Evolutionary conservation across 2,888 invertebrate species (phyloP).

Genomic region (Altica lythri): DNA sequence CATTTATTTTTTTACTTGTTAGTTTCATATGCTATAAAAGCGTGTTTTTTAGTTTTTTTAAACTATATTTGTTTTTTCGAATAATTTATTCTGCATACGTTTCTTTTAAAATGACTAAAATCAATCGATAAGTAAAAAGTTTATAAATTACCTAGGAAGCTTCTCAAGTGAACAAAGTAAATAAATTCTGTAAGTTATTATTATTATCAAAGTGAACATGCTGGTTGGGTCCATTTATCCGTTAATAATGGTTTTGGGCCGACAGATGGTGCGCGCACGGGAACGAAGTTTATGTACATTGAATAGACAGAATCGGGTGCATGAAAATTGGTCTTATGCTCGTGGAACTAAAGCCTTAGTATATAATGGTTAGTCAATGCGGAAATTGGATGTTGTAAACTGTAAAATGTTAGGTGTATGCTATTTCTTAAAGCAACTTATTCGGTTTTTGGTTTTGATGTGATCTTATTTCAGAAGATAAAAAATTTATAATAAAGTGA

Average conservation of each 20-base stretch:
- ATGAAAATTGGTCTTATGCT: constrained; percentile 26
- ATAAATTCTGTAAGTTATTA: constrained; percentile 36
- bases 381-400: not conserved
- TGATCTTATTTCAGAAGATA: too few species aligned
- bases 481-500: too few species aligned
- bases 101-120: not conserved
- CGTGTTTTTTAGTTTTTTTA: too few species aligned
- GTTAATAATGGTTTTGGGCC: constrained; percentile 30
- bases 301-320: constrained; percentile 25
- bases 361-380: constrained; percentile 12
- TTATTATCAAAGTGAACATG: constrained; percentile 34
- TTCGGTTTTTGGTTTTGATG: too few species aligned
- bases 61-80: too few species aligned
- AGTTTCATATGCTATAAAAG: too few species aligned
- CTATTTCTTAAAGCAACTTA: too few species aligned
- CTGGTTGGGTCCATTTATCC: constrained; percentile 33
- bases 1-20: too few species aligned
- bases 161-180: constrained; percentile 31
- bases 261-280: constrained; percentile 29
- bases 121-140: constrained; percentile 30
- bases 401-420: too few species aligned
- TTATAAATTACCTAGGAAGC: constrained; percentile 28
- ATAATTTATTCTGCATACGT: too few species aligned
- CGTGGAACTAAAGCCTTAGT: not conserved
- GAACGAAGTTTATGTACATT: constrained; percentile 25